Evolutionary conservation across 2,888 invertebrate genomes (phyloP).

Genomic region (Machimus rusticus): DNA sequence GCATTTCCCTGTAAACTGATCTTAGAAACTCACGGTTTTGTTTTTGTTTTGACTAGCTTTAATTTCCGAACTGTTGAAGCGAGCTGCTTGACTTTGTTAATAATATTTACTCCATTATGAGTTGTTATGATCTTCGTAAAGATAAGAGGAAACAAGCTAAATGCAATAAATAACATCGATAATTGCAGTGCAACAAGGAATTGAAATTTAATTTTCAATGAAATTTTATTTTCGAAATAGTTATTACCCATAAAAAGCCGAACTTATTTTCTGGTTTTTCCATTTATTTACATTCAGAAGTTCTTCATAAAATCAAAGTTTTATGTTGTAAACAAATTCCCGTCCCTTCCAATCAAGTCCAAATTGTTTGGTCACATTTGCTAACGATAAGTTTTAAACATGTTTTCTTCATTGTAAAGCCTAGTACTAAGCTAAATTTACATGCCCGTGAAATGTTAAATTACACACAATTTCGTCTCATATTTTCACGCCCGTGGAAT

Average conservation of each 20-base stretch:
- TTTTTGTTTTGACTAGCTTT: neutral
- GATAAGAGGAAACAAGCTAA: neutral
- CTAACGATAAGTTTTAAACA: no score
- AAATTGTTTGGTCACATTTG: no score
- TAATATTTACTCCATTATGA: neutral
- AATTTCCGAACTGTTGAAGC: neutral
- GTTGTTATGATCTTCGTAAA: neutral
- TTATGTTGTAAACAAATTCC: neutral
- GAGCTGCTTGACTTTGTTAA: neutral
- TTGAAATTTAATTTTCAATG: neutral
- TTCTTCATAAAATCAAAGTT: neutral
- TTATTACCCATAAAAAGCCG: neutral
- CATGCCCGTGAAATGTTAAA: no score
- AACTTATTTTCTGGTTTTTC: neutral
- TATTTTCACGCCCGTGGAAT: no score
- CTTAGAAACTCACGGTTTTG: neutral
- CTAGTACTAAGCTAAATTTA: no score
- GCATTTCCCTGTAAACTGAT: neutral
- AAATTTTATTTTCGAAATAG: neutral
- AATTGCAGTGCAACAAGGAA: neutral
- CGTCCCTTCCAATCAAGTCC: no score
- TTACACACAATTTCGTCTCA: no score
- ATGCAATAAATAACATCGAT: neutral
- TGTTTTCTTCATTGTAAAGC: no score
- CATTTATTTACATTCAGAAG: no score